Base-by-base conservation (phyloP, 2,113 vertebrate genomes). In the Tamias sibiricus region DNA sequence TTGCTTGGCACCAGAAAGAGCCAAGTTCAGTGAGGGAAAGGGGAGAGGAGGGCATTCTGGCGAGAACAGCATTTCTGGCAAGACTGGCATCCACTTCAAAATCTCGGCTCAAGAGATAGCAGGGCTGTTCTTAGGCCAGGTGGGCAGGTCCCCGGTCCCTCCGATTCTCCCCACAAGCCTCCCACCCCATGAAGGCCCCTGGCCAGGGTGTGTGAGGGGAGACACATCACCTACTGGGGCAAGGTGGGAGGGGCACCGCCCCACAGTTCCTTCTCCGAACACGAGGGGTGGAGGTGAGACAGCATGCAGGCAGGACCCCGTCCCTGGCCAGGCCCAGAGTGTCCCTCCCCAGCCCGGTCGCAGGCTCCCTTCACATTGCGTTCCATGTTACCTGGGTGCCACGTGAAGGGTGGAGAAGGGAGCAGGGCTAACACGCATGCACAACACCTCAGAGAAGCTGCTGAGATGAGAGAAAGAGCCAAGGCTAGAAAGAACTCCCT, bases 31-130 rank as follows among this genome's bases (percentile, higher is more conserved):
- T 13, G 17, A 47, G 83, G 66, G 86, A 14, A 20, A 0, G 30
- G 40, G 89, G 90, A 20, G 32, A n/a, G 12, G 32, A 64, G 81
- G 71, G 24, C 94, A 62, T 92, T 92, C 98, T 75, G 97, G 98
- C 24, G 98, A 98, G 98, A 98, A 98, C 98, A 98, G 98, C 92
- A 92, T 95, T 98, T 98, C 98, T 98, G 99, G 99, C 98, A 99
- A 99, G 99, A 99, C 87, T 52, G 98, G 98, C 98, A 98, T 98
- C 98, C 98, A 98, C 98, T 98, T 98, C 98, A 98, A 97, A 96
- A 97, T 85, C 82, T 96, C 82, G 98, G 98, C 98, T 98, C 98
- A 98, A 98, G 96, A 95, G 92, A 89, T 85, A 95, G 92, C 59
- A 88, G 95, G 92, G 94, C 90, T 97, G 96, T 97, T 98, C 98